Evolutionary conservation across 2,113 vertebrate species (phyloP).

Genomic region (Nothoprocta perdicaria): DNA sequence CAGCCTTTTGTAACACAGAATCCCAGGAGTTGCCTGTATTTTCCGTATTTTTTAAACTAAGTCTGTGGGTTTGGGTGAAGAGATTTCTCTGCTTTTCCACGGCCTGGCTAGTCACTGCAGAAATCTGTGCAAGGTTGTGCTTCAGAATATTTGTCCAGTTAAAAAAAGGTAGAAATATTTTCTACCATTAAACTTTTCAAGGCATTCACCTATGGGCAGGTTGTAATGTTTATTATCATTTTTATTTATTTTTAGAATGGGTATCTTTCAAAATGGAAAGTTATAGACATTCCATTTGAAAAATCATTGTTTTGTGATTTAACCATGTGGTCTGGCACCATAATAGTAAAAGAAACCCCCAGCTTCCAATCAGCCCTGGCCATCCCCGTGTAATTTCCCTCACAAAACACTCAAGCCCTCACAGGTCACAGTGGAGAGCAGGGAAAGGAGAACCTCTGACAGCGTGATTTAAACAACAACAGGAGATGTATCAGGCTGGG

Average conservation of each 20-base stretch:
- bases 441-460: neutral
- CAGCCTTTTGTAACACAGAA: neutral
- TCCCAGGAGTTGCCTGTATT: neutral
- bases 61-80: neutral
- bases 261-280: conserved; percentile 2
- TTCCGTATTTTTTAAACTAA: neutral
- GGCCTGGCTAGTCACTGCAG: conserved; percentile 18
- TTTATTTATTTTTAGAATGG: conserved; percentile 1
- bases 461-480: neutral
- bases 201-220: neutral
- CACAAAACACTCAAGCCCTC: neutral
- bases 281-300: neutral
- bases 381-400: neutral
- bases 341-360: neutral
- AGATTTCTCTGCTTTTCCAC: conserved; percentile 3
- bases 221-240: neutral
- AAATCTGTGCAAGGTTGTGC: neutral
- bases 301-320: neutral
- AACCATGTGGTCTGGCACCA: neutral
- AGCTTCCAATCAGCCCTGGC: neutral
- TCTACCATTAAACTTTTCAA: conserved; percentile 14
- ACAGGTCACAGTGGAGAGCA: neutral
- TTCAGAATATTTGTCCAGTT: neutral
- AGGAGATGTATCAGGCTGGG: neutral
- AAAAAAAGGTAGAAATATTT: conserved; percentile 29